A percentile compares a stretch with the other conserved stretches of the same genome.
phyloP scores from a whole-genome alignment of 2,113 vertebrate species.

The Oreotrochilus melanogaster region DNA sequence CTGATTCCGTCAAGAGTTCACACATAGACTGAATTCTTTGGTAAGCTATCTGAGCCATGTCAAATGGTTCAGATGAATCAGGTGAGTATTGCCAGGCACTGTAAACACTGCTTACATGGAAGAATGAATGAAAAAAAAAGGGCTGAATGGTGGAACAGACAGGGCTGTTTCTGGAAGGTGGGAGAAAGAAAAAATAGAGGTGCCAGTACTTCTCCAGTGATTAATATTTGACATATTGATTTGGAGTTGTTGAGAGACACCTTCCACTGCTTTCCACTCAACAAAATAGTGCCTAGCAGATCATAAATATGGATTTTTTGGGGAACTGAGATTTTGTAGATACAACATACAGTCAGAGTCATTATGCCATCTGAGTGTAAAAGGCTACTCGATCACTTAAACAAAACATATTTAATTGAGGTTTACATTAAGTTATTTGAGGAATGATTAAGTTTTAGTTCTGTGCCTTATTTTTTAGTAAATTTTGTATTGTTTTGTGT shows the following conservation, averaged over 20 bases:
- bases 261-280: not conserved
- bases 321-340: not conserved
- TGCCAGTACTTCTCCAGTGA: not conserved
- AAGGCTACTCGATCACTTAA: not conserved
- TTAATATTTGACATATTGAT: not conserved
- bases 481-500: not conserved
- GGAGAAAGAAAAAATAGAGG: not conserved
- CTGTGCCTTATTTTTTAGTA: not conserved
- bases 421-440: not conserved
- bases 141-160: not conserved
- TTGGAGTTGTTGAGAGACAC: not conserved
- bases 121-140: not conserved
- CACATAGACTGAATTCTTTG: not conserved
- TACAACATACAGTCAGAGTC: not conserved
- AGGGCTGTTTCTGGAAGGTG: not conserved
- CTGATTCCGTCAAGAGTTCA: slow-evolving; percentile 31
- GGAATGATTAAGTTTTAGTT: not conserved
- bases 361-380: not conserved
- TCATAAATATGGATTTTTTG: not conserved
- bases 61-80: not conserved
- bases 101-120: not conserved
- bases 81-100: not conserved
- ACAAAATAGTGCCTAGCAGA: not conserved
- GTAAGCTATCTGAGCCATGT: not conserved
- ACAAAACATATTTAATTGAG: not conserved